Conservation (phyloP, 2,797 vertebrate species). For the Poeciliopsis infans region DNA sequence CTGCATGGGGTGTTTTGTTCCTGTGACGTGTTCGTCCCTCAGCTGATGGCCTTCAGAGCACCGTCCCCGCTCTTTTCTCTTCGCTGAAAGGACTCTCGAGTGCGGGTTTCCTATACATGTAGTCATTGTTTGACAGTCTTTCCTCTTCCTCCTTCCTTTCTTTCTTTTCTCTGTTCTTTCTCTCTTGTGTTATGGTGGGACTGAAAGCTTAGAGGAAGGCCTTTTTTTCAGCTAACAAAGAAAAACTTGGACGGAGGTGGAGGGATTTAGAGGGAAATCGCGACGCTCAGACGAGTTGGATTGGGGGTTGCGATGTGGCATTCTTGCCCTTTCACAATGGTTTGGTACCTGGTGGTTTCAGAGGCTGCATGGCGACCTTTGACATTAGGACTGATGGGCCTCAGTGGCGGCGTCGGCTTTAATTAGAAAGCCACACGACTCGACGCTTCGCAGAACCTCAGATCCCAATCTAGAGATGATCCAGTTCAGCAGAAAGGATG, state of each 20-base stretch:
- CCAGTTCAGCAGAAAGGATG: conserved; percentile 22
- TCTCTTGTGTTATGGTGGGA: conserved; percentile 37
- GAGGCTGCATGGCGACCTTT: conserved; percentile 69
- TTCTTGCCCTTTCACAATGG: conserved; percentile 49
- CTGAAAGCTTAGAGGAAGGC: conserved; percentile 40
- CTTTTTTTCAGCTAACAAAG: conserved; percentile 1
- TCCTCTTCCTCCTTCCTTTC: conserved; percentile 40
- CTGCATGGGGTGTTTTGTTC: conserved; percentile 11
- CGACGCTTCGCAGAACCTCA: conserved; percentile 64
- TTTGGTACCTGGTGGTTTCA: conserved; percentile 72
- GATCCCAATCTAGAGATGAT: conserved; percentile 32
- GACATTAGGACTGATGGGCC: conserved; percentile 68
- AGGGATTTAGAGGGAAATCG: conserved; percentile 8
- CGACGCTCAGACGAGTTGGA: not conserved
- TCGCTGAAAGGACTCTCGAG: conserved; percentile 49
- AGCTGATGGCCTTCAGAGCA: conserved; percentile 23
- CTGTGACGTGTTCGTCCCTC: conserved; percentile 34
- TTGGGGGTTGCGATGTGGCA: conserved; percentile 19
- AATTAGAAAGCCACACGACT: conserved; percentile 60
- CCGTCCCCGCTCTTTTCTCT: conserved; percentile 28
- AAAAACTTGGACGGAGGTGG: conserved; percentile 24
- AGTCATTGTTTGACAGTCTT: conserved; percentile 41
- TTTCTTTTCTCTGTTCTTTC: conserved; percentile 34
- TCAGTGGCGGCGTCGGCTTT: conserved; percentile 65
- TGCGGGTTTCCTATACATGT: conserved; percentile 49